Evolutionary conservation across 2,888 invertebrate genomes (phyloP).

Genomic region (Tiliacea citrago): DNA sequence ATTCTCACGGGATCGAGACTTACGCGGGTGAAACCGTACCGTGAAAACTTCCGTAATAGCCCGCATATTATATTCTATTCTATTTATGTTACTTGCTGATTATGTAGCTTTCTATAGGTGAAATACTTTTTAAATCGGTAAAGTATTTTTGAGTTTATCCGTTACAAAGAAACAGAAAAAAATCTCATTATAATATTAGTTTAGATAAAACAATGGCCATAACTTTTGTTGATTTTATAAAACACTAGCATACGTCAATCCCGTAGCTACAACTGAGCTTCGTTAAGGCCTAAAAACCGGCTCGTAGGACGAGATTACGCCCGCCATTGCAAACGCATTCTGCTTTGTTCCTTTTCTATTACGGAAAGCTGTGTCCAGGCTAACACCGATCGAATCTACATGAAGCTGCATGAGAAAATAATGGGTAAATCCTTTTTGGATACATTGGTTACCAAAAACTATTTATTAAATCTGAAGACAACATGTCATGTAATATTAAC

Average conservation of each 20-base stretch:
- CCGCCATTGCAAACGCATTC: constrained; percentile 14
- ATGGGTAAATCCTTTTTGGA: background rate
- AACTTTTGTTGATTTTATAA: background rate
- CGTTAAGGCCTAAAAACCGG: constrained; percentile 9
- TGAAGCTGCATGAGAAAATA: constrained; percentile 19
- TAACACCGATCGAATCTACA: constrained; percentile 28
- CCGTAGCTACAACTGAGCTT: background rate
- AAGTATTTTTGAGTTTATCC: background rate
- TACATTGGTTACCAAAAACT: background rate
- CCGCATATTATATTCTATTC: too few relatives aligned
- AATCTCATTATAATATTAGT: too few relatives aligned
- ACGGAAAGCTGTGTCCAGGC: constrained; percentile 1
- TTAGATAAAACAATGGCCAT: background rate
- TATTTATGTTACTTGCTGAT: too few relatives aligned
- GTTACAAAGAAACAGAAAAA: too few relatives aligned
- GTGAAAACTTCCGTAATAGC: too few relatives aligned
- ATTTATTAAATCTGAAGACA: background rate
- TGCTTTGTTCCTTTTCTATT: constrained; percentile 36
- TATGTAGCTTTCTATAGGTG: too few relatives aligned
- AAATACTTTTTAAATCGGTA: too few relatives aligned
- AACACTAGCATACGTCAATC: background rate
- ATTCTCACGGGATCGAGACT: too few relatives aligned
- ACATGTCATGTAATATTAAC: background rate
- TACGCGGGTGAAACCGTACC: too few relatives aligned
- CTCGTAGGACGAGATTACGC: constrained; percentile 35